Evolutionary conservation across 2,113 vertebrate species (phyloP).

Genomic region (Tonatia bakeri): DNA sequence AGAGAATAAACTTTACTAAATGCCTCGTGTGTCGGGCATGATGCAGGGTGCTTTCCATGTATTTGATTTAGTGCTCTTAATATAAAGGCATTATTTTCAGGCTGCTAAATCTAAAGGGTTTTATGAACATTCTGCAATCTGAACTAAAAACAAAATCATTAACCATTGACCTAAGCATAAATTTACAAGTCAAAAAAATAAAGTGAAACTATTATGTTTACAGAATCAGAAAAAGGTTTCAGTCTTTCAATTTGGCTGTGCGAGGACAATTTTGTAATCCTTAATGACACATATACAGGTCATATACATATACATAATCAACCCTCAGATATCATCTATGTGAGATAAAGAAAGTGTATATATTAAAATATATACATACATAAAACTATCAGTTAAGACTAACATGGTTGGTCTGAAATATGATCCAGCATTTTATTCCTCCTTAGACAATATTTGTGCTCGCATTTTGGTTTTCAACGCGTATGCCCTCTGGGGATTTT

Average conservation of each 20-base stretch:
- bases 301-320: slow-evolving; percentile 16
- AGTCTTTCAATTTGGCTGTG: not conserved
- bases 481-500: not conserved
- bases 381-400: not conserved
- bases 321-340: not conserved
- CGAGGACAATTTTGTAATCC: not conserved
- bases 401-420: not conserved
- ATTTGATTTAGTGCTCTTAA: not conserved
- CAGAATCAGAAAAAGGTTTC: slow-evolving; percentile 31
- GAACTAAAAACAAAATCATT: slow-evolving; percentile 18
- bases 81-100: not conserved
- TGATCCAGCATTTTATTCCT: not conserved
- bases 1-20: not conserved
- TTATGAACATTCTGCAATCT: not conserved
- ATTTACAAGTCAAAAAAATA: slow-evolving; percentile 27
- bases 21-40: not conserved
- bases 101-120: not conserved
- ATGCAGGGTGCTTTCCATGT: not conserved
- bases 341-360: not conserved
- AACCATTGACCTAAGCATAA: not conserved
- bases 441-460: not conserved
- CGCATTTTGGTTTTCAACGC: not conserved
- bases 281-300: not conserved
- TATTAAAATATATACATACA: not conserved
- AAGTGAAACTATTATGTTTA: not conserved